Evolutionary conservation across 2,888 invertebrate species (phyloP), one percentile per base, ranked within the genome.

Genomic region (Ochlodes sylvanus): DNA sequence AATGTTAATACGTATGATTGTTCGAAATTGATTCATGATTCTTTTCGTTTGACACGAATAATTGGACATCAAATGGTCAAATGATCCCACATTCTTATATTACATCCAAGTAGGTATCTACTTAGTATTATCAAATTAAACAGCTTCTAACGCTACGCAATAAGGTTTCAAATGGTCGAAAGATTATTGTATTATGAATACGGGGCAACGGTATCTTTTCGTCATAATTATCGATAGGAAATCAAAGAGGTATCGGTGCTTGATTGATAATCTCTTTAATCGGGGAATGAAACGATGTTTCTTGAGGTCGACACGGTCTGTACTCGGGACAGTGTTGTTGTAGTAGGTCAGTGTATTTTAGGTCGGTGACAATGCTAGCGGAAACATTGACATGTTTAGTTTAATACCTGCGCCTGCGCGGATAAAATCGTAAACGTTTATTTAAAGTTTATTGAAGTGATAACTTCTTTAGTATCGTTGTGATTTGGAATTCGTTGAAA

Each of bases 181-280:
- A 32, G n/a, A 32, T 10, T 32, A 54, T 34, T 41, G 27, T 54
- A 12, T 34, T 27, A 55, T 17, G 34, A 15, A 27, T 42, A 38
- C 32, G 17, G 34, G 34, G 41, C 75, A 84, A 83, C 83, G 79
- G 81, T 79, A 80, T 70, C 70, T 72, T 78, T 80, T 76, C 74
- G 70, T 75, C 73, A 78, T 82, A 84, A 82, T 82, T 84, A 85
- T 83, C 83, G 73, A 77, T 76, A 72, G 76, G 71, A 77, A 80
- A 83, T 84, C 79, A 83, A 82, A 82, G 73, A 77, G 76, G 75
- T 76, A 55, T 54, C 19, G 41, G 73, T 77, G 75, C 72, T 78
- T 83, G 84, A 85, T 83, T 81, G 82, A 83, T 84, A 85, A 86
- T 85, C 81, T 84, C 76, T 81, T 76, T 82, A 85, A 85, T 84